Base-by-base conservation (phyloP, 2,888 invertebrate genomes). In the Ophion costatus region DNA sequence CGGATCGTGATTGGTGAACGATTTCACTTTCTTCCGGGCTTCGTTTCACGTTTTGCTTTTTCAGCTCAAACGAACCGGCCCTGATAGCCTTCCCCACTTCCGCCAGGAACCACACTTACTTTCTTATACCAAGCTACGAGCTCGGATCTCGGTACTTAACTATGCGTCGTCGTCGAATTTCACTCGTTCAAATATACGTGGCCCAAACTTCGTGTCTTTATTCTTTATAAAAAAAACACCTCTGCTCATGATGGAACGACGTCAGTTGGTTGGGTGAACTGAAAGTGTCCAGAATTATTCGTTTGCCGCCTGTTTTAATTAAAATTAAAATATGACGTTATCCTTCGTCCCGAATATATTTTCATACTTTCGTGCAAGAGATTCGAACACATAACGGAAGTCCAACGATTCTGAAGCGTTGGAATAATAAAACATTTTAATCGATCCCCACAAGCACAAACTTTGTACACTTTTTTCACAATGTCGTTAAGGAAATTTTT, bases 11-110 rank as follows among this genome's bases (percentile, higher is more conserved):
- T 76, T 74, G 24, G 76, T 45, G 59, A 71, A 67, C 78, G 83
- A 85, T 86, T 85, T 82, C 85, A 81, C 80, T 86, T 86, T 85
- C 74, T 78, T 75, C 66, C 51, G 56, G 33, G 51, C 61, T 38
- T 42, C 63, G 56, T 59, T 51, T 67, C 78, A 82, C 69, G 61
- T 61, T 73, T 79, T 38, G 76, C 64, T 75, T 42, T 80, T 70
- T 57, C 42, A 61, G 22, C 56, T 59, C 70, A 59, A 33, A 22
- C 70, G 51, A 45, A 61, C 42, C 64, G 64, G 61, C 33, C 45
- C 51, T 56, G 57, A 59, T 20, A 33, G 29, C 56, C 51, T 9
- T 14, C 56, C 38, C 63, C 67, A 66, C 71, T 80, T 74, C 79
- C 77, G 80, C 42, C 75, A 67, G 66, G 75, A 75, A 33, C 59